These are phyloP conservation scores for Mythimna loreyi DNA, from an alignment of 2,888 invertebrate genomes.

Conservation along the genomic window DNA sequence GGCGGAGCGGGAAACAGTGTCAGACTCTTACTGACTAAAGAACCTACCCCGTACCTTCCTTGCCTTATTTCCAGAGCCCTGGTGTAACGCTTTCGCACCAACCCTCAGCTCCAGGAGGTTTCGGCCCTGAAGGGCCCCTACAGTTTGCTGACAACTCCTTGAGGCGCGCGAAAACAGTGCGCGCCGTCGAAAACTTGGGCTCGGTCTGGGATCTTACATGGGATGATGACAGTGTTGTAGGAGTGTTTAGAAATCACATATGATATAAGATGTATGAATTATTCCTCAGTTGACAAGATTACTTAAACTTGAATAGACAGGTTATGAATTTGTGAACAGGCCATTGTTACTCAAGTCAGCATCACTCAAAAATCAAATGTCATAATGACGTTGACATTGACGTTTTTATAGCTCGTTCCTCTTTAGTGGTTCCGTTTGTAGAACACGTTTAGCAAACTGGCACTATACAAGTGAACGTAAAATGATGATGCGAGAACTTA, in stretches of 20 bases:
- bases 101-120: no score
- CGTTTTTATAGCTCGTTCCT: slow-evolving; percentile 6
- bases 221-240: not conserved
- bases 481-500: slow-evolving; percentile 43
- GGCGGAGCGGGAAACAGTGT: no score
- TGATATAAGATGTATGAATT: not conserved
- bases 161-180: no score
- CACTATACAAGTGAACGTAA: slow-evolving; percentile 50
- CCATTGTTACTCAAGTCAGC: slow-evolving; percentile 7
- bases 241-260: not conserved
- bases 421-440: slow-evolving; percentile 3
- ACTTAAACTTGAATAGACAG: not conserved
- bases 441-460: slow-evolving; percentile 17
- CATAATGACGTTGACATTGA: not conserved
- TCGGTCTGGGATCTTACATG: no score
- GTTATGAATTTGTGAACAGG: not conserved
- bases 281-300: not conserved
- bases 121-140: no score
- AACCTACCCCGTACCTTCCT: no score
- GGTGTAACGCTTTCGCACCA: no score
- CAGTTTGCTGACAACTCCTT: no score
- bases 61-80: no score
- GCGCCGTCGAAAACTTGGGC: no score
- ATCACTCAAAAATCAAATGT: slow-evolving; percentile 20
- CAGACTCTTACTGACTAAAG: no score